These are phyloP conservation scores for Pristionchus maxplancki DNA, from an alignment of 2,888 invertebrate species.

Conservation along the genomic window DNA sequence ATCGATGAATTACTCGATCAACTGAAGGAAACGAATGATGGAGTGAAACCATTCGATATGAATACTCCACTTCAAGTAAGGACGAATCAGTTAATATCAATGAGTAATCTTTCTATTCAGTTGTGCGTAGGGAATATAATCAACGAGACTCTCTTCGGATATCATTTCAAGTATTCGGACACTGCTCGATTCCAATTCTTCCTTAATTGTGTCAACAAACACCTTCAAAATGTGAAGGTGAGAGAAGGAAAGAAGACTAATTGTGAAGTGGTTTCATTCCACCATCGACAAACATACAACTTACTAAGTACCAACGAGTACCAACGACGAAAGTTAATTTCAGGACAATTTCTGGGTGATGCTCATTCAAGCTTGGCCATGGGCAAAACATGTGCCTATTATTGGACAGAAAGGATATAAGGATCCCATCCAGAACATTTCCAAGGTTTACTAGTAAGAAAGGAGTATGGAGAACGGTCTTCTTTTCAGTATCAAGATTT, in stretches of 20 bases:
- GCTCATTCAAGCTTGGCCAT: neutral
- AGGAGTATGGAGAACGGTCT: no score
- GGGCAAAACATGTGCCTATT: neutral
- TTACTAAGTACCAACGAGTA: no score
- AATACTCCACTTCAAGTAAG: neutral
- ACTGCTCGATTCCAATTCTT: conserved; percentile 57
- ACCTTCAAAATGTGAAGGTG: conserved; percentile 45
- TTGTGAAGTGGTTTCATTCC: no score
- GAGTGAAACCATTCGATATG: conserved; percentile 9
- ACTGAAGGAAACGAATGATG: conserved; percentile 20
- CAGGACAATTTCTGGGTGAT: neutral
- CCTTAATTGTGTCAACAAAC: conserved; percentile 49
- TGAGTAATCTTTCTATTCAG: conserved; percentile 42
- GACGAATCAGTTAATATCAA: conserved; percentile 14
- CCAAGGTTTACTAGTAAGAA: neutral
- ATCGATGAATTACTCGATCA: conserved; percentile 3
- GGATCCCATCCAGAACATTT: neutral
- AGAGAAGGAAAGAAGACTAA: neutral
- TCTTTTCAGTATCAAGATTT: conserved; percentile 48
- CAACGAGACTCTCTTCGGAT: conserved; percentile 63
- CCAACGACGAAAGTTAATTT: no score
- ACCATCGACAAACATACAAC: no score
- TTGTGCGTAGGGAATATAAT: conserved; percentile 67
- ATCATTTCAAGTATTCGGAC: conserved; percentile 57
- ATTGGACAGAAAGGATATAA: conserved; percentile 14